These are phyloP conservation scores for Scalopus aquaticus DNA, from an alignment of 2,113 vertebrate genomes.

Conservation along the genomic window DNA sequence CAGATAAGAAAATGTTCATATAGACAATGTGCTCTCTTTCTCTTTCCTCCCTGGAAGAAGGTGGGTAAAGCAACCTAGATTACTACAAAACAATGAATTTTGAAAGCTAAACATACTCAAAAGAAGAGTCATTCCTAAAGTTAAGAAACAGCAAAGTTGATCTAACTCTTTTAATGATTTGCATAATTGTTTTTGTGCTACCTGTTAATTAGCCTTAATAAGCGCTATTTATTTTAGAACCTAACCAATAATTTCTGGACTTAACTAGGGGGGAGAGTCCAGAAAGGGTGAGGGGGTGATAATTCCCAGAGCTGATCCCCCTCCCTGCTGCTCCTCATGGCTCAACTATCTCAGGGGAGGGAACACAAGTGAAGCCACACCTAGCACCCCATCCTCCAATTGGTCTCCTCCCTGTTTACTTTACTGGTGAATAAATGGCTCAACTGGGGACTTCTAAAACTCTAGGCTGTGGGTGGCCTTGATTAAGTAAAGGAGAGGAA, in stretches of 20 bases:
- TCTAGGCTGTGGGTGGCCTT: slow-evolving; percentile 70
- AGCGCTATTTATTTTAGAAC: slow-evolving; percentile 60
- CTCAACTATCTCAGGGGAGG: not conserved
- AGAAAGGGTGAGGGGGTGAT: not conserved
- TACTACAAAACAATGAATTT: slow-evolving; percentile 26
- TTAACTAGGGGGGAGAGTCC: not conserved
- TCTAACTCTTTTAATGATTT: slow-evolving; percentile 37
- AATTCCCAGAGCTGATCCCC: not conserved
- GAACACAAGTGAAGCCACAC: not conserved
- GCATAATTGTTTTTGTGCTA: slow-evolving; percentile 58
- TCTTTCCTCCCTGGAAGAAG: not conserved
- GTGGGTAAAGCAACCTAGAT: not conserved
- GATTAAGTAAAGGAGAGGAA: slow-evolving; percentile 46
- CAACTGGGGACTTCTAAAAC: slow-evolving; percentile 47
- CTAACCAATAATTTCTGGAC: slow-evolving; percentile 23
- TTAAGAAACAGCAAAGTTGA: slow-evolving; percentile 40
- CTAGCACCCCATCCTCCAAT: not conserved
- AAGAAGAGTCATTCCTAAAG: slow-evolving; percentile 1
- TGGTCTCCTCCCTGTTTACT: slow-evolving; percentile 54
- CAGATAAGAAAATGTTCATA: slow-evolving; percentile 18
- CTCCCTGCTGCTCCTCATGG: not conserved
- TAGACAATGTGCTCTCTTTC: not conserved
- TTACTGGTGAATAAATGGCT: slow-evolving; percentile 31
- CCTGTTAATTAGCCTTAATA: slow-evolving; percentile 61
- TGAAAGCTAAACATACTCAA: not conserved